A percentile compares a stretch with the other conserved stretches of the same genome.
phyloP scores from a whole-genome alignment of 1,140 invertebrate genomes.

The Habropoda laboriosa region DNA sequence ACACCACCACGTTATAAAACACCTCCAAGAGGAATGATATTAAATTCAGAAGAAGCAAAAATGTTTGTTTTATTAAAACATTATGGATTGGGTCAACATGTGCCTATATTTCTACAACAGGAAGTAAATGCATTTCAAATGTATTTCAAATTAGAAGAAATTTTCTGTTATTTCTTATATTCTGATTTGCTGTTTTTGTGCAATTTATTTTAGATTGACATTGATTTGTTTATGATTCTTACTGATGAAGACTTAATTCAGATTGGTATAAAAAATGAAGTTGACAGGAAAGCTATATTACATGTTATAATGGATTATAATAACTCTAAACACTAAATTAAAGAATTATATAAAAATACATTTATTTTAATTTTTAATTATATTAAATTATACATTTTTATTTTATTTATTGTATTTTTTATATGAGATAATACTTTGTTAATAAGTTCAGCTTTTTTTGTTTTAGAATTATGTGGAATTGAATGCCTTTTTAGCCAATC shows the following conservation, averaged over 20 bases:
- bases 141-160: conserved; percentile 4
- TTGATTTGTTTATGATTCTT: conserved; percentile 75
- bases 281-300: conserved; percentile 69
- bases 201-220: conserved; percentile 71
- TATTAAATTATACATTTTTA: conserved; percentile 1
- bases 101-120: conserved; percentile 75
- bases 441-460: conserved; percentile 27
- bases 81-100: conserved; percentile 68
- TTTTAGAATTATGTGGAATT: conserved; percentile 16
- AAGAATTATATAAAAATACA: conserved; percentile 11
- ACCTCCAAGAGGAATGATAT: conserved; percentile 70
- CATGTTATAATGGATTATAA: conserved; percentile 67
- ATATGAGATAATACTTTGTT: conserved; percentile 30
- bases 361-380: conserved; percentile 15
- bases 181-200: not conserved
- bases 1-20: conserved; percentile 74
- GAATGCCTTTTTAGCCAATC: conserved; percentile 28
- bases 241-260: conserved; percentile 74
- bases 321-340: too few species aligned
- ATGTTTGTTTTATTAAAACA: conserved; percentile 69
- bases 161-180: not conserved
- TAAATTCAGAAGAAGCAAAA: conserved; percentile 66
- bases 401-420: conserved; percentile 24
- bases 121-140: conserved; percentile 68
- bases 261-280: conserved; percentile 73